Base-by-base conservation (phyloP, 2,113 vertebrate genomes). In the Takifugu flavidus region DNA sequence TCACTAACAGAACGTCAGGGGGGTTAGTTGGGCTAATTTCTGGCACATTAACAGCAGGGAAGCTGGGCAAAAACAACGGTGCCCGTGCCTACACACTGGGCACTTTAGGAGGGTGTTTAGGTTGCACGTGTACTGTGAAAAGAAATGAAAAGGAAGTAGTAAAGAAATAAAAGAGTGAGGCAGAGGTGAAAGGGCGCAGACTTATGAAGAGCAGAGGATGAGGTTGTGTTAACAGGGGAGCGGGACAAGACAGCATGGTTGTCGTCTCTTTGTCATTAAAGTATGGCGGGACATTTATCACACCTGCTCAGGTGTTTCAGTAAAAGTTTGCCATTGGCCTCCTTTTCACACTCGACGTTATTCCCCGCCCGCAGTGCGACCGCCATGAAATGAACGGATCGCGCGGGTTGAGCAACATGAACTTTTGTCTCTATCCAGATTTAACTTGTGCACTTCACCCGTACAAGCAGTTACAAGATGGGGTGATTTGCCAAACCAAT, bases 221-320 rank as follows among this genome's bases (percentile, higher is more conserved):
- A 78, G 47, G 61, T 53, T 82, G 75, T 78, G 77, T 45, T 82
- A 77, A 80, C 45, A 73, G 71, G 59, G 56, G 53, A 76, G 65
- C 60, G 53, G 76, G 65, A 50, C 65, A 10, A 12, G 49, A 43
- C 61, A 13, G 60, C 25, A 6, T 14, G 64, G 15, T 31, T 70
- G 82, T 77, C 72, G 79, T 77, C 77, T 54, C 45, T 62, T 49
- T 80, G 79, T 79, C 79, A 62, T 65, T 71, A 74, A 46, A 72
- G 15, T 31, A 42, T 6, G 29, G 15, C 14, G 47, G 79, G 56
- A 31, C 43, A 58, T 58, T 71, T 20, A 13, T 46, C 62, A 72
- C 66, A 83, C 68, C 77, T 84, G 77, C 71, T 46, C 25, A 63
- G 26, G 63, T 2, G 14, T 20, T 55, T 5, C 31, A 56, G 61